phyloP scores from a whole-genome alignment of 2,888 invertebrate genomes.

The Ariolimax columbianus region DNA sequence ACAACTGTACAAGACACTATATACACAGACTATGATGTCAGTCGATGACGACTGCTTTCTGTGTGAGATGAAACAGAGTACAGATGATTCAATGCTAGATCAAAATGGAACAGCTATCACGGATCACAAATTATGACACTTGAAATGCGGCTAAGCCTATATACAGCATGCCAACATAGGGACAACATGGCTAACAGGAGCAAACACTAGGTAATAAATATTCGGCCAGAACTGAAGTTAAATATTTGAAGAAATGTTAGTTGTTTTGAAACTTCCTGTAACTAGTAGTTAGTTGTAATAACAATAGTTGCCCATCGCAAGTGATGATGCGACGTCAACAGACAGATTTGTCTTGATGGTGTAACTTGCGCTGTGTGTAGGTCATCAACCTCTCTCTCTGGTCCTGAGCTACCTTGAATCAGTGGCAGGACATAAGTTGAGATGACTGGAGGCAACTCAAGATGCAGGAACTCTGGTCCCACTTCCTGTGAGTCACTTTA shows the following conservation, averaged over 20 bases:
- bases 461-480: too few relatives aligned
- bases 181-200: constrained; percentile 12
- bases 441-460: too few relatives aligned
- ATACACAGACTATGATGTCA: constrained; percentile 30
- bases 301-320: neutral
- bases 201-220: constrained; percentile 15
- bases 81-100: constrained; percentile 21
- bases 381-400: too few relatives aligned
- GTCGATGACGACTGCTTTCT: constrained; percentile 44
- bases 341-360: too few relatives aligned
- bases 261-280: neutral
- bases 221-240: neutral
- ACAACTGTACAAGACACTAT: constrained; percentile 45
- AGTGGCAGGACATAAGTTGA: too few relatives aligned
- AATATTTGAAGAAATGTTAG: neutral
- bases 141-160: constrained; percentile 34
- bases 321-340: too few relatives aligned
- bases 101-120: constrained; percentile 24
- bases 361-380: too few relatives aligned
- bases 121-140: constrained; percentile 30
- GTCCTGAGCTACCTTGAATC: too few relatives aligned
- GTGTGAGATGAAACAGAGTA: constrained; percentile 38
- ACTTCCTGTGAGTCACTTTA: too few relatives aligned
- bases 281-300: neutral
- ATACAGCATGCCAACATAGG: constrained; percentile 33